phyloP scores from a whole-genome alignment of 2,888 invertebrate genomes.

The Apodemia mormo region DNA sequence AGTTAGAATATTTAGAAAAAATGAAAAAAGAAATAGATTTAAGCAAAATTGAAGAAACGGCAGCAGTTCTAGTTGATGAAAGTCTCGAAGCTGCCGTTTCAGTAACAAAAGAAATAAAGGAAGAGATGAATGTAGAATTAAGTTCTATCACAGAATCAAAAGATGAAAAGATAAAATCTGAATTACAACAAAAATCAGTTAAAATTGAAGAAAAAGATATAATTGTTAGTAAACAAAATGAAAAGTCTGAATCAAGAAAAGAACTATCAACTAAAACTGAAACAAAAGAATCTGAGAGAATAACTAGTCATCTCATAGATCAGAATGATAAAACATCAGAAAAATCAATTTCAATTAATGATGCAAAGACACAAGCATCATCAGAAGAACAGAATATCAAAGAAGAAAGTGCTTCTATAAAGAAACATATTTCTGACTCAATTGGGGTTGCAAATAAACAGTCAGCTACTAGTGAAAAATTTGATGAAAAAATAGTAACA shows the following conservation, averaged over 20 bases:
- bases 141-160: slow-evolving; percentile 24
- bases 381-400: not conserved
- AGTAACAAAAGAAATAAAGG: slow-evolving; percentile 59
- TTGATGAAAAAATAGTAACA: slow-evolving; percentile 22
- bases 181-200: not conserved
- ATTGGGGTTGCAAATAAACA: slow-evolving; percentile 25
- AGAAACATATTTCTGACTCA: slow-evolving; percentile 25
- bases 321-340: not conserved
- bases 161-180: slow-evolving; percentile 2
- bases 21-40: slow-evolving; percentile 53
- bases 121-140: slow-evolving; percentile 55
- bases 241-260: not conserved
- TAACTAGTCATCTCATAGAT: not conserved
- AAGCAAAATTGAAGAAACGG: slow-evolving; percentile 59
- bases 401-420: slow-evolving; percentile 38
- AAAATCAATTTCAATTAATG: not conserved
- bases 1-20: slow-evolving; percentile 40
- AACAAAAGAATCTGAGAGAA: not conserved
- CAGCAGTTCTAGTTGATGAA: slow-evolving; percentile 54
- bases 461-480: slow-evolving; percentile 16
- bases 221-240: not conserved
- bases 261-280: not conserved
- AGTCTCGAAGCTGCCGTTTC: slow-evolving; percentile 62
- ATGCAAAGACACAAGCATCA: not conserved
- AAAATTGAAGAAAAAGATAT: not conserved